A percentile compares a stretch with the other conserved stretches of the same genome.
phyloP scores from a whole-genome alignment of 2,888 invertebrate species.

The Plutella xylostella region DNA sequence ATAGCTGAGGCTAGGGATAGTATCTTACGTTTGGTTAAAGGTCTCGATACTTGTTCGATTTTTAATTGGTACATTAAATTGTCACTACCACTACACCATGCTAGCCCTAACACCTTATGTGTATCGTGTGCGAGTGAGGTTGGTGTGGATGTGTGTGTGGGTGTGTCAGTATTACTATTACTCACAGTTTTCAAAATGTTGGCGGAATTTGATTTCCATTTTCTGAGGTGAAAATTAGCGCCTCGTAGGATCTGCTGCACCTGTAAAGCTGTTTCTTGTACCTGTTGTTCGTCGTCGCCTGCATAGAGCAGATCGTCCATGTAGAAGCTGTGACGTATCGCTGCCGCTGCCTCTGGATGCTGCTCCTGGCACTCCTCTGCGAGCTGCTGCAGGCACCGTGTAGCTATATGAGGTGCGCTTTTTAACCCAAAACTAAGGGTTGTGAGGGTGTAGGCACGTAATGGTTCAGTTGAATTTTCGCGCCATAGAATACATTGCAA shows the following conservation, averaged over 20 bases:
- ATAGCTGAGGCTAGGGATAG: no score
- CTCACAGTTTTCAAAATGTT: no score
- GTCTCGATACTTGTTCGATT: background rate
- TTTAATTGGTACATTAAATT: constrained; percentile 2
- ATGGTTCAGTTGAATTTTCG: constrained; percentile 6
- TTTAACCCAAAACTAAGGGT: constrained; percentile 15
- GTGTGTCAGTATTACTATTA: background rate
- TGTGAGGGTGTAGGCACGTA: constrained; percentile 10
- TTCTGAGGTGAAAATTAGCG: constrained; percentile 10
- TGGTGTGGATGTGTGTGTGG: background rate
- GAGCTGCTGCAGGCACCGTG: constrained; percentile 13
- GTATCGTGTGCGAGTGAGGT: constrained; percentile 1
- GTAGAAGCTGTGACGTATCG: background rate
- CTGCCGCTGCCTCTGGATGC: background rate
- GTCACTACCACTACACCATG: constrained; percentile 8
- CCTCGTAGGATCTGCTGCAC: constrained; percentile 2
- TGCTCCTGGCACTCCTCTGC: constrained; percentile 2
- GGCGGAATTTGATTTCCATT: constrained; percentile 13
- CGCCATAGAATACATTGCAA: constrained; percentile 30
- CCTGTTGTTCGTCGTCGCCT: background rate
- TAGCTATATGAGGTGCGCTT: constrained; percentile 12
- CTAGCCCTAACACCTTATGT: constrained; percentile 10
- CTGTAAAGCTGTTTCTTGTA: background rate
- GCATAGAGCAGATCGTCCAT: background rate
- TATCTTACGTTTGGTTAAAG: constrained; percentile 10